Evolutionary conservation across 2,797 vertebrate species (phyloP), one percentile per base, ranked within the genome.

Genomic region (Pipistrellus pygmaeus): DNA sequence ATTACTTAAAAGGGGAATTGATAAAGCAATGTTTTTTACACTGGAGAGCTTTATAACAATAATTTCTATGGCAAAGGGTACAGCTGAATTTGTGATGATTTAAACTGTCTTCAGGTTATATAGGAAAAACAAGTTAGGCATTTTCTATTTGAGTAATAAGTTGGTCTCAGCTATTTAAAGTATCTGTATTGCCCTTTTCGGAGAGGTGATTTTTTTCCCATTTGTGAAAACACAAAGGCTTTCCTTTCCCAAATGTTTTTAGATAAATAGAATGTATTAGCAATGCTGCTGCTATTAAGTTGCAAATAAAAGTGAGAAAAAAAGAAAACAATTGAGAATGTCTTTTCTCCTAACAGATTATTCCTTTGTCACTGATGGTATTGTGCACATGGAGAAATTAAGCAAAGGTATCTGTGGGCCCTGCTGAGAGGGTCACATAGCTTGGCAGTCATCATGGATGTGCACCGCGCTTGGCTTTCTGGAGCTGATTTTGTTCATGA

Each of bases 251-350:
- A 76, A 62, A 38, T 27, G 14, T 27, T 92, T 88, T 93, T 53
- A 90, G 41, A 30, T 66, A 53, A 88, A 64, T 20, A 82, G 4
- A 64, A 68, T 88, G 12, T 30, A 35, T 88, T 87, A 68, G 20
- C 60, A 71, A 71, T 82, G 38, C 32, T 75, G 44, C 57, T 92
- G 6, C 76, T 51, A 14, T 38, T 60, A 62, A 73, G 23, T 81
- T 38, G 44, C 32, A 69, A 92, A 84, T 85, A 76, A 91, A 73
- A 71, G 62, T 85, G 84, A 95, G 64, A 71, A 85, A 87, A 41
- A 41, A 41, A 41, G 38, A 41, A 41, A 41, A 41, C 41, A 73
- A 68, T 6, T 69, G 64, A 92, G 32, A 82, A 44, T 35, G 15
- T 72, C 30, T 88, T 77, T 90, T 51, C 11, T 55, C 21, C 30